These are phyloP conservation scores for Melanostoma scalare DNA, from an alignment of 2,888 invertebrate species.

Conservation along the genomic window DNA sequence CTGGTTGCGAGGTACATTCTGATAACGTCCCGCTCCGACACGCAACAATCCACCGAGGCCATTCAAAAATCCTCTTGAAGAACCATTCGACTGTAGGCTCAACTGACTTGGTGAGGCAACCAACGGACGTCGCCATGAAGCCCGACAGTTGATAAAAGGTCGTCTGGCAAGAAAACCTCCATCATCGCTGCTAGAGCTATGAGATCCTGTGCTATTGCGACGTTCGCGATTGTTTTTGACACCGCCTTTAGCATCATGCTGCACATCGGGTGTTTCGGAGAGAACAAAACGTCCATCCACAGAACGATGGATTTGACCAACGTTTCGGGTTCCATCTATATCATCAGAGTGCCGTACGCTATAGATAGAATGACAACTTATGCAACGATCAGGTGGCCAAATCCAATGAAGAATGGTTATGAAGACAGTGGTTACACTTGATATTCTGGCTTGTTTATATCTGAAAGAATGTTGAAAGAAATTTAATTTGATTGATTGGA, in stretches of 20 bases:
- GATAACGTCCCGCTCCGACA: conserved; percentile 78
- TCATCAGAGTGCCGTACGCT: conserved; percentile 80
- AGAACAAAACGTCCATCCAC: conserved; percentile 90
- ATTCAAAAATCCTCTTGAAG: conserved; percentile 84
- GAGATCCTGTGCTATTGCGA: conserved; percentile 84
- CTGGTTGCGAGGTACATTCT: conserved; percentile 78
- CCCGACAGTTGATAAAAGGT: conserved; percentile 83
- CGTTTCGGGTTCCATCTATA: conserved; percentile 81
- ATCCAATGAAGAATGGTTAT: conserved; percentile 88
- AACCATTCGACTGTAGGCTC: conserved; percentile 86
- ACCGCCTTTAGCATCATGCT: conserved; percentile 16
- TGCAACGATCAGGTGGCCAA: conserved; percentile 89
- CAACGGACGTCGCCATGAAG: conserved; percentile 86
- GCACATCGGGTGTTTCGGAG: conserved; percentile 77
- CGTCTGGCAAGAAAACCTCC: conserved; percentile 90
- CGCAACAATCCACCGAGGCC: conserved; percentile 79
- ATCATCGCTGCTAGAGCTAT: conserved; percentile 88
- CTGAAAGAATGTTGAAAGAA: conserved; percentile 81
- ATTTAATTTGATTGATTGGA: conserved; percentile 4
- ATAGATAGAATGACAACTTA: conserved; percentile 83
- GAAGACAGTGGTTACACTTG: conserved; percentile 90
- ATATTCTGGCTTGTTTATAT: conserved; percentile 97
- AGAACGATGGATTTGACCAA: conserved; percentile 88
- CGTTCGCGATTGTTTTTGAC: conserved; percentile 75
- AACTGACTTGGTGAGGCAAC: conserved; percentile 87